phyloP scores from a whole-genome alignment of 2,888 invertebrate species.

The Agrilus biguttatus region DNA sequence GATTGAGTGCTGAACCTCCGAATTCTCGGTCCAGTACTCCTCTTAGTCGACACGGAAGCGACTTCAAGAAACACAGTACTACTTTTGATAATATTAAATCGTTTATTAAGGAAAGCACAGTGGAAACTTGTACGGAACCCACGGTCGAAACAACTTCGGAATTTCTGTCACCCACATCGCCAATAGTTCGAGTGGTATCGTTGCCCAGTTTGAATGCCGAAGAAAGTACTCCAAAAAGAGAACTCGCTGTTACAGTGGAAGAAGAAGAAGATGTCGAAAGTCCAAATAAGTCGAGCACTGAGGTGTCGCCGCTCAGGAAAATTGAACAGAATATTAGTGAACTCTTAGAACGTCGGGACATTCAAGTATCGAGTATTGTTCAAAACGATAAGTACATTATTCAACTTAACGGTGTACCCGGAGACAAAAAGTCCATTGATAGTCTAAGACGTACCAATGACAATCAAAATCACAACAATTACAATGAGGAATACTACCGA shows the following conservation, averaged over 20 bases:
- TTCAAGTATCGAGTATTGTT: conserved; percentile 21
- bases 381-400: conserved; percentile 21
- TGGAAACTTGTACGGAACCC: conserved; percentile 40
- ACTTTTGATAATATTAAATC: conserved; percentile 67
- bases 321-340: conserved; percentile 61
- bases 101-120: conserved; percentile 53
- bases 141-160: conserved; percentile 46
- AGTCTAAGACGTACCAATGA: conserved; percentile 48
- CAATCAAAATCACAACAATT: conserved; percentile 38
- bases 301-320: conserved; percentile 53
- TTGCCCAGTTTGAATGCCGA: conserved; percentile 48
- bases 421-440: conserved; percentile 34
- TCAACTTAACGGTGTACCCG: conserved; percentile 30
- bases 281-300: conserved; percentile 44
- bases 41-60: conserved; percentile 37
- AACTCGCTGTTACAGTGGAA: conserved; percentile 55
- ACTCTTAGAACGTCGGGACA: conserved; percentile 37
- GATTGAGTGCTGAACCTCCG: conserved; percentile 23
- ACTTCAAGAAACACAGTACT: conserved; percentile 57
- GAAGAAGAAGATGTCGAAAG: conserved; percentile 57
- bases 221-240: conserved; percentile 44
- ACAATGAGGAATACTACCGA: conserved; percentile 27
- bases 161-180: conserved; percentile 43
- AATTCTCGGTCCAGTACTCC: conserved; percentile 32
- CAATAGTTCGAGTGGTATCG: conserved; percentile 55